Base-by-base conservation (phyloP, 2,797 vertebrate species). In the Apogon talboti region DNA sequence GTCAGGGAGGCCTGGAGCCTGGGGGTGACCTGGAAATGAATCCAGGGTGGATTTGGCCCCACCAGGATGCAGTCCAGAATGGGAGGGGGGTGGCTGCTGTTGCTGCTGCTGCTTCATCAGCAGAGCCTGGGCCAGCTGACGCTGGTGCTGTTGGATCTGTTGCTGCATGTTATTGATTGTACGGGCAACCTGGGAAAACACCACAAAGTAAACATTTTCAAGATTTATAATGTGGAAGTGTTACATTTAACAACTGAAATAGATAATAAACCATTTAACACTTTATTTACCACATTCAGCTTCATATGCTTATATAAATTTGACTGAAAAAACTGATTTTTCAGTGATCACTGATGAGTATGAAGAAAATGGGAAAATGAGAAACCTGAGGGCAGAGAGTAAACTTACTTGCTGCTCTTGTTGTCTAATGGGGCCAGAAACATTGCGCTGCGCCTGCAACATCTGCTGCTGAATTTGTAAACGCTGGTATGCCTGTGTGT, bases 111-210 rank as follows among this genome's bases (percentile, higher is more conserved):
- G 97, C 93, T 99, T 99, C 93, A 96, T 95, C 66, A 98, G 95
- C 93, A 99, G 94, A 83, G 97, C 96, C 94, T 99, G 98, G 91
- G 96, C 96, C 94, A 99, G 96, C 96, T 99, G 98, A 87, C 98
- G 96, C 94, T 99, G 98, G 94, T 99, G 97, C 93, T 99, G 98
- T 92, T 99, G 98, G 94, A 99, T 99, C 95, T 99, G 98, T 94
- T 99, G 98, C 95, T 99, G 97, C 96, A 99, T 98, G 95, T 98
- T 98, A 92, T 96, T 97, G 97, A 99, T 99, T 98, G 97, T 98
- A 95, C 97, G 97, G 94, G 98, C 97, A 94, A 98, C 97, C 97
- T 99, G 93, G 43, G 11, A 53, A 5, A 3, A 92, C 86, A 94
- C 46, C 48, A 59, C 6, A 61, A 56, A 1, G 5, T 11, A 67